A percentile compares a stretch with the other conserved stretches of the same genome.
Conservation (phyloP, 1,140 invertebrate species). For the Pogonomyrmex californicus region DNA sequence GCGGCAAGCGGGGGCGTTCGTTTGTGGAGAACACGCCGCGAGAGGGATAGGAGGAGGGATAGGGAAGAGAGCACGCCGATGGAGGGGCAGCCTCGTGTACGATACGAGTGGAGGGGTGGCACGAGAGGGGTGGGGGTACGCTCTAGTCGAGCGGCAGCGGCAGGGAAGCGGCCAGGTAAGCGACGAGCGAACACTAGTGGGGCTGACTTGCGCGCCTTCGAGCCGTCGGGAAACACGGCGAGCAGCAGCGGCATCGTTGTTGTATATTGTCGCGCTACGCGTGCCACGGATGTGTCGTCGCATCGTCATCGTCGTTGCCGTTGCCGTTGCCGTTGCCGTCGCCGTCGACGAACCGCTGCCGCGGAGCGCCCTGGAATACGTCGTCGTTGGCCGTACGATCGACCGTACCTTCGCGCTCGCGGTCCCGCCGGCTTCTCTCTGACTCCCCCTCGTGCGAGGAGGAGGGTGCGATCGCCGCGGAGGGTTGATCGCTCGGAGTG, state of each 20-base stretch:
- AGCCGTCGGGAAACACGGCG: conserved; percentile 74
- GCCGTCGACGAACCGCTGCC: conserved; percentile 8
- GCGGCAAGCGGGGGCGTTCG: conserved; percentile 50
- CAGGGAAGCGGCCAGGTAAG: conserved; percentile 83
- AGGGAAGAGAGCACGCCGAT: conserved; percentile 54
- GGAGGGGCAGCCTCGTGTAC: conserved; percentile 77
- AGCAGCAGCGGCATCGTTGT: conserved; percentile 59
- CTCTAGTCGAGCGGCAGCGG: conserved; percentile 81
- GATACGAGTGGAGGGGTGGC: conserved; percentile 78
- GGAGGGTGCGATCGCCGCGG: conserved; percentile 29
- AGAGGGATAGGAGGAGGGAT: conserved; percentile 29
- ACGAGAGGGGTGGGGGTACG: conserved; percentile 80
- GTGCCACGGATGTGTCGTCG: conserved; percentile 74
- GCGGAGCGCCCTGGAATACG: neutral
- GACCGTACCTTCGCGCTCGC: neutral
- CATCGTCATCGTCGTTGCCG: conserved; percentile 56
- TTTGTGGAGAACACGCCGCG: conserved; percentile 44
- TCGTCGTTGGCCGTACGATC: neutral
- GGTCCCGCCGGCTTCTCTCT: neutral
- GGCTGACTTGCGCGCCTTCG: conserved; percentile 83
- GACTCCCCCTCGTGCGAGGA: neutral
- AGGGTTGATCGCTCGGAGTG: conserved; percentile 20
- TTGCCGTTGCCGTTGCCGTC: conserved; percentile 58
- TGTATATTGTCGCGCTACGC: conserved; percentile 73
- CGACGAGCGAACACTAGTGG: conserved; percentile 82